Evolutionary conservation across 2,113 vertebrate species (phyloP), one percentile per base, ranked within the genome.

Genomic region (Limnothrissa miodon): DNA sequence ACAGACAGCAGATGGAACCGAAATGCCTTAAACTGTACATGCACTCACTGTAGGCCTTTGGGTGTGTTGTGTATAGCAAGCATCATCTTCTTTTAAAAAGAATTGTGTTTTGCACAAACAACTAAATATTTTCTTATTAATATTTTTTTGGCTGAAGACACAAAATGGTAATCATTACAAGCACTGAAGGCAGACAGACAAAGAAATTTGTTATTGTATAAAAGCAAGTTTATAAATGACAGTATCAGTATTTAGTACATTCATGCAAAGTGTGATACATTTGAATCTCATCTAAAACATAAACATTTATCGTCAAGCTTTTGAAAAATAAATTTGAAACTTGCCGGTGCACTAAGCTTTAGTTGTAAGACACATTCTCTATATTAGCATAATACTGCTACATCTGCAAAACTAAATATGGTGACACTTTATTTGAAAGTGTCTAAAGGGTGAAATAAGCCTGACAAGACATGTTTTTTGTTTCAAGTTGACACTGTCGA

Each of bases 211-310:
- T 29, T 89, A 84, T 86, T 85, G 86, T 92, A 93, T 87, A 93
- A 93, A 92, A 92, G 81, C 85, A 91, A 48, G 82, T 94, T 93
- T 93, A 92, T 91, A 82, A 92, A 87, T 90, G 87, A 92, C 89
- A 93, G 81, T 91, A 90, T 92, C 91, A 89, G 89, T 90, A 91
- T 84, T 90, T 83, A 84, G 88, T 90, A 91, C 90, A 93, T 87
- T 88, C 88, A 15, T 74, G 86, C 82, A 88, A 79, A 39, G 79
- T 87, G 79, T 87, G 39, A 82, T 86, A 86, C 85, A 89, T 84
- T 80, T 33, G 19, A 81, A 80, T 42, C 86, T 81, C 11, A 74
- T 74, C 36, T 74, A 11, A 74, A 74, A 74, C 29, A 70, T 70
- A 74, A 74, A 74, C 66, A 74, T 74, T 36, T 74, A 36, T 74